phyloP scores from a whole-genome alignment of 2,797 vertebrate genomes.

The Euthynnus affinis region DNA sequence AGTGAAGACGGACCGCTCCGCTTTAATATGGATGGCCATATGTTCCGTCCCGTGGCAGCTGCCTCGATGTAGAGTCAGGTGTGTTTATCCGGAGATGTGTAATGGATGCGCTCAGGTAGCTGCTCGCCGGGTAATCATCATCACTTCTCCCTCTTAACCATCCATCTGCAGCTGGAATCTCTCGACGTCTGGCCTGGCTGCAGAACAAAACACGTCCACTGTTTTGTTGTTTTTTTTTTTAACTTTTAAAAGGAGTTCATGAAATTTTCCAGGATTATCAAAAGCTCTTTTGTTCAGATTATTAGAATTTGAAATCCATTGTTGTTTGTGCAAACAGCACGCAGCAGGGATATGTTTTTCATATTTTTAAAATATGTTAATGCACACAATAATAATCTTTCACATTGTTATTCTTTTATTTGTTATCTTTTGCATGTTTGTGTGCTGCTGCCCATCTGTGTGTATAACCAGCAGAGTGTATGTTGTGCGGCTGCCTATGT shows the following conservation, averaged over 20 bases:
- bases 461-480: too few relatives aligned
- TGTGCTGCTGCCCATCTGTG: too few relatives aligned
- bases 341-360: too few relatives aligned
- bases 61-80: background rate
- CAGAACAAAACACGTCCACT: background rate
- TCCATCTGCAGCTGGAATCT: conserved; percentile 23
- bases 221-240: too few relatives aligned
- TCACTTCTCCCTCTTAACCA: conserved; percentile 31
- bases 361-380: too few relatives aligned
- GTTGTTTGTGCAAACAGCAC: too few relatives aligned
- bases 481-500: too few relatives aligned
- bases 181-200: background rate
- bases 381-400: too few relatives aligned
- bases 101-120: conserved; percentile 25
- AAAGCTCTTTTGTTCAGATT: background rate
- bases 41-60: conserved; percentile 17
- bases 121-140: conserved; percentile 21
- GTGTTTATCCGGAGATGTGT: conserved; percentile 11
- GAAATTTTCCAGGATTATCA: background rate
- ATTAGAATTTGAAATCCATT: too few relatives aligned
- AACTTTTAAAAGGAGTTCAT: too few relatives aligned
- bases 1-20: background rate
- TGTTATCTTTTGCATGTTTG: too few relatives aligned
- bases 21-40: conserved; percentile 32
- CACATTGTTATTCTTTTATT: too few relatives aligned